Evolutionary conservation across 2,797 vertebrate species (phyloP).

Genomic region (Melanotaenia pygmaea): DNA sequence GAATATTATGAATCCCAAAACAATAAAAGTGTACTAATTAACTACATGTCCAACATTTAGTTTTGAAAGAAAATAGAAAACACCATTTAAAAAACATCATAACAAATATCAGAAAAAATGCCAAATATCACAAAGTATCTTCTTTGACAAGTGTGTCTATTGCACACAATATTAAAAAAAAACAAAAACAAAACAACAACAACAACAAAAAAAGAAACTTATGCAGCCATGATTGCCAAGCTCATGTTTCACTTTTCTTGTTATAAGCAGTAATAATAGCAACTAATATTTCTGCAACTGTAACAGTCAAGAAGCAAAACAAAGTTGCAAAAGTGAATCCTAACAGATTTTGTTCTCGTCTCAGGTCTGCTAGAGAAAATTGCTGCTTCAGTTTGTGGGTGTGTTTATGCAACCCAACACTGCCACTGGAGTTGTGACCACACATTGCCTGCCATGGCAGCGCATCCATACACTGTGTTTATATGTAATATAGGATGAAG

Average conservation of each 20-base stretch:
- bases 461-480: constrained; percentile 76
- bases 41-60: background rate
- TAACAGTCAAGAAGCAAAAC: constrained; percentile 42
- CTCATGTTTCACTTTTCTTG: constrained; percentile 13
- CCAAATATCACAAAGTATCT: constrained; percentile 24
- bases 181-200: background rate
- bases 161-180: background rate
- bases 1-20: background rate
- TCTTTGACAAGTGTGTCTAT: constrained; percentile 18
- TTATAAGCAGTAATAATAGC: background rate
- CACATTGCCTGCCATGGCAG: constrained; percentile 75
- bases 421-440: constrained; percentile 84
- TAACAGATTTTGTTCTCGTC: constrained; percentile 69
- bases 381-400: constrained; percentile 85
- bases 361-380: constrained; percentile 79
- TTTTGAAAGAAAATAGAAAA: background rate
- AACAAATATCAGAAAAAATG: constrained; percentile 18
- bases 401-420: constrained; percentile 84
- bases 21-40: background rate
- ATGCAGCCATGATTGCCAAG: background rate
- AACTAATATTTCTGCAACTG: constrained; percentile 38
- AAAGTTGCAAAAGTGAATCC: constrained; percentile 66
- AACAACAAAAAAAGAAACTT: background rate
- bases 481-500: constrained; percentile 71
- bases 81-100: background rate